These are phyloP conservation scores for Clarias pachynema DNA, from an alignment of 2,797 vertebrate species.

Conservation along the genomic window DNA sequence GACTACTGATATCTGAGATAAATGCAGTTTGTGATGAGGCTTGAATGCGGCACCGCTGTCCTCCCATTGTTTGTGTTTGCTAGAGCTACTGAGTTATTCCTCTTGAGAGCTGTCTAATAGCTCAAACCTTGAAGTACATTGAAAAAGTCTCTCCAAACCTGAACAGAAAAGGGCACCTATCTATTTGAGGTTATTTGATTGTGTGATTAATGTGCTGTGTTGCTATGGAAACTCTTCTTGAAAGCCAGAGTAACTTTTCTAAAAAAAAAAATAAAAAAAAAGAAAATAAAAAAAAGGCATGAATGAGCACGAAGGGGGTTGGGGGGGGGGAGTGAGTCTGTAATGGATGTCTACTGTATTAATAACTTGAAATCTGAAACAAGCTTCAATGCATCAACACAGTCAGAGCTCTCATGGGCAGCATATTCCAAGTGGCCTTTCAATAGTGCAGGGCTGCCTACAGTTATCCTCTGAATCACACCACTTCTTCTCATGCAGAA, in stretches of 20 bases:
- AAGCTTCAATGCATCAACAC: background rate
- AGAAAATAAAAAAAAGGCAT: constrained; percentile 22
- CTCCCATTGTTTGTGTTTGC: constrained; percentile 3
- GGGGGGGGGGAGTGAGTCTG: too few relatives aligned
- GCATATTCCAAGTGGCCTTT: constrained; percentile 26
- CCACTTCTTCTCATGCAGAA: constrained; percentile 17
- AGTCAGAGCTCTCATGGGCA: background rate
- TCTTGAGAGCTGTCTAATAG: constrained; percentile 23
- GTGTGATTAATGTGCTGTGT: constrained; percentile 34
- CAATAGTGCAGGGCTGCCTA: constrained; percentile 10
- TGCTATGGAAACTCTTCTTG: constrained; percentile 37
- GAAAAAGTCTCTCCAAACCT: constrained; percentile 3
- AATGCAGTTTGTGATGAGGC: constrained; percentile 5
- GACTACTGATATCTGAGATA: background rate
- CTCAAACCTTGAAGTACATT: constrained; percentile 27
- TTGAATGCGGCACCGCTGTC: background rate
- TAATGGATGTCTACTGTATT: constrained; percentile 19
- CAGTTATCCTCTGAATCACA: constrained; percentile 19
- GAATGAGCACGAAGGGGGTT: background rate
- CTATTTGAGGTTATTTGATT: constrained; percentile 43
- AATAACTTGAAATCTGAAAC: constrained; percentile 15
- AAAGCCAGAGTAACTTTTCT: constrained; percentile 41
- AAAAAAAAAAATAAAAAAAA: constrained; percentile 26
- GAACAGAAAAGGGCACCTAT: constrained; percentile 35
- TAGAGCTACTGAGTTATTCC: constrained; percentile 6